Evolutionary conservation across 2,888 invertebrate genomes (phyloP).

Genomic region (Craniophora ligustri): DNA sequence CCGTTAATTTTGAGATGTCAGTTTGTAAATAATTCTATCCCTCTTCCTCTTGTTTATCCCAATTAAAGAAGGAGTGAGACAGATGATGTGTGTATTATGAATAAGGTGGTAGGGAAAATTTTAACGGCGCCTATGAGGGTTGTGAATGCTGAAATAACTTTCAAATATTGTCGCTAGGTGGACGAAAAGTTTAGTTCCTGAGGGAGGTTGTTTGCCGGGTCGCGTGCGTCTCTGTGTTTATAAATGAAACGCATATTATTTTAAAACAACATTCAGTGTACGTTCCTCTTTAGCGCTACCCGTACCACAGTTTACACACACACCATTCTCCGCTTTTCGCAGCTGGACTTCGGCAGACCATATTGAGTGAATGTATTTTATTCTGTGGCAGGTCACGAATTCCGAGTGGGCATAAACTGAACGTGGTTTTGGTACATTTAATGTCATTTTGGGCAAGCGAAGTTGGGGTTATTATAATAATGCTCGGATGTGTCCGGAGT

Average conservation of each 20-base stretch:
- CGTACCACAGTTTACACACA: constrained; percentile 47
- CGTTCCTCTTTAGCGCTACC: constrained; percentile 55
- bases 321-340: background rate
- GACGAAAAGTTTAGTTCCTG: constrained; percentile 86
- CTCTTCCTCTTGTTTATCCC: constrained; percentile 55
- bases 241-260: constrained; percentile 86
- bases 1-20: constrained; percentile 87
- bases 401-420: constrained; percentile 43
- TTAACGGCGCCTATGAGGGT: constrained; percentile 89
- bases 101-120: constrained; percentile 87
- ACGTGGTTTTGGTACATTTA: constrained; percentile 62
- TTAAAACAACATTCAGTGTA: constrained; percentile 74
- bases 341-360: constrained; percentile 25
- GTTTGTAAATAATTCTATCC: constrained; percentile 81
- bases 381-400: constrained; percentile 44
- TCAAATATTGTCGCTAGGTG: constrained; percentile 89
- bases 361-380: constrained; percentile 11
- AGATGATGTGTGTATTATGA: constrained; percentile 80
- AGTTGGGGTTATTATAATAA: constrained; percentile 75
- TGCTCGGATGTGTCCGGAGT: constrained; percentile 65
- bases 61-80: constrained; percentile 64
- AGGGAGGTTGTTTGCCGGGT: constrained; percentile 84
- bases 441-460: constrained; percentile 64
- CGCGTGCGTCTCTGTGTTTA: constrained; percentile 82
- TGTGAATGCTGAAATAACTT: constrained; percentile 89